Evolutionary conservation across 2,797 vertebrate species (phyloP), one percentile per base, ranked within the genome.

Genomic region (Eleutherodactylus coqui): DNA sequence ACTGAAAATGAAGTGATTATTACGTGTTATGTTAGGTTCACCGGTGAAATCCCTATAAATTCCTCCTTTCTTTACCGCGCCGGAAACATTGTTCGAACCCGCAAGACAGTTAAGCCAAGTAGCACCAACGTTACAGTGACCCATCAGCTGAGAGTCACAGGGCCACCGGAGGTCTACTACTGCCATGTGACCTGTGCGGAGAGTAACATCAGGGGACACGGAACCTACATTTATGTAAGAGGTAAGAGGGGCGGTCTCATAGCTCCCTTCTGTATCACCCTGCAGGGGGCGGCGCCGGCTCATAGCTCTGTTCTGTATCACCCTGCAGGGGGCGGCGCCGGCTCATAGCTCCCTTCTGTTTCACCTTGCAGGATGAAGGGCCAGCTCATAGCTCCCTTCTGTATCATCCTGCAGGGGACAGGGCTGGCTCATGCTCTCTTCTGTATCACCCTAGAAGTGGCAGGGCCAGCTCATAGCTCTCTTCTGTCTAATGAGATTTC

Each of bases 171-270:
- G 5, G 21, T 29, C 2, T 85, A 85, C 64, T 45, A 34, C 76
- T 85, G 84, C 21, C 4, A 3, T 3, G 75, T 21, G 3, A 41
- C 16, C 27, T 79, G 75, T 58, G 49, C 6, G 1, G 3, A 2
- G 1, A 0, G 2, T 8, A 1, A 0, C 4, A 43, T 0, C 10
- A 0, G 21, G 0, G 49, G 60, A 17, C 3, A 4, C 1, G 76
- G 76, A 34, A 85, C 84, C 49, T 85, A 72, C 27, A 47, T 85
- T 34, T 36, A 85, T 60, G 64, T 72, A 27, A 58, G 84, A 85
- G 84, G 84, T 85, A 8, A 84, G 83, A 16, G 24, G 58, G 55
- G 24, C 0, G 1, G 55, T 4, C 3, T 27, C 49, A 51, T 51
- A 51, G 49, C 49, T 58, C 55, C 55, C 58, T 58, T 19, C n/a